phyloP scores from a whole-genome alignment of 2,113 vertebrate species.

The Reinhardtius hippoglossoides region DNA sequence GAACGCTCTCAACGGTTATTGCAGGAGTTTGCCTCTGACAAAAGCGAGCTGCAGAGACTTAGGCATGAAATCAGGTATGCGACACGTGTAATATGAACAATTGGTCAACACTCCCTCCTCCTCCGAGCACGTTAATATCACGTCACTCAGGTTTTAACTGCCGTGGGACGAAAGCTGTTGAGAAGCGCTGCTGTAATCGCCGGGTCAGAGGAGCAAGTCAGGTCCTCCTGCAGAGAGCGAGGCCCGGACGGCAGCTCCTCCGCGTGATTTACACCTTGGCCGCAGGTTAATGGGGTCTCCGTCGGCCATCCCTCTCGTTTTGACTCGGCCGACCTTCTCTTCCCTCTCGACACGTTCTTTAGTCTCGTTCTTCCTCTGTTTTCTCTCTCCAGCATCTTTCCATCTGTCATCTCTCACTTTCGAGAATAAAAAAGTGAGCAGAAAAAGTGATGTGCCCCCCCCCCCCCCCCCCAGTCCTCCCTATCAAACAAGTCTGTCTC shows the following conservation, averaged over 20 bases:
- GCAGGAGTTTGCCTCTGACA: conserved; percentile 36
- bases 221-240: conserved; percentile 5
- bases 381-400: conserved; percentile 34
- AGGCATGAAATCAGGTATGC: conserved; percentile 62
- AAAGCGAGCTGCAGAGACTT: conserved; percentile 26
- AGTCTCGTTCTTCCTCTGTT: conserved; percentile 15
- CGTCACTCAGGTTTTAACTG: conserved; percentile 32
- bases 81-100: conserved; percentile 49
- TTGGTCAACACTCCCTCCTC: conserved; percentile 51
- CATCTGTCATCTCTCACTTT: conserved; percentile 59
- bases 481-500: conserved; percentile 55
- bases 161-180: conserved; percentile 42
- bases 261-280: conserved; percentile 58
- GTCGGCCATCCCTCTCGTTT: conserved; percentile 40
- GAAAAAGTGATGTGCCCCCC: not conserved
- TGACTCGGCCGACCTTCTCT: conserved; percentile 35
- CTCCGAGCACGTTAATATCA: conserved; percentile 44
- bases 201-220: conserved; percentile 19
- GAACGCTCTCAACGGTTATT: conserved; percentile 9
- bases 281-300: conserved; percentile 65
- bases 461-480: not conserved
- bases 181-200: conserved; percentile 46
- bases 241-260: conserved; percentile 13
- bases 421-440: not conserved
- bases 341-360: conserved; percentile 50